phyloP scores from a whole-genome alignment of 1,140 invertebrate genomes.

The Drosophila persimilis region DNA sequence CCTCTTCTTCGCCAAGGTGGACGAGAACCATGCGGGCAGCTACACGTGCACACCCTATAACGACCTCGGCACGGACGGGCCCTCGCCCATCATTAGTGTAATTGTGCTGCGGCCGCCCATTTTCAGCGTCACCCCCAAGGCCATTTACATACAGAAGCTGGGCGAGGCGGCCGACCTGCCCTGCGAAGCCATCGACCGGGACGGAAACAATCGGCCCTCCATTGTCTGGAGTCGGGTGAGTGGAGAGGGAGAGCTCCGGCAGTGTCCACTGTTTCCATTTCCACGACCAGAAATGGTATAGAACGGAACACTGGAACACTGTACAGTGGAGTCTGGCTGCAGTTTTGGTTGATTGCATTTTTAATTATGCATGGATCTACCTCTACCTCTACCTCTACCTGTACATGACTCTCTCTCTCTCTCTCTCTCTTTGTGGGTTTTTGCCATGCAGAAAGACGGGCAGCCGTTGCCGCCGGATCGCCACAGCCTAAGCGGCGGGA shows the following conservation, averaged over 20 bases:
- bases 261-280: slow-evolving; percentile 14
- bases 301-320: background rate
- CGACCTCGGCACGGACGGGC: slow-evolving; percentile 91
- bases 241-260: slow-evolving; percentile 5
- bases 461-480: slow-evolving; percentile 88
- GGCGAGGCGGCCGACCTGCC: slow-evolving; percentile 92
- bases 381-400: slow-evolving; percentile 13
- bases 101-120: slow-evolving; percentile 93
- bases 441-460: slow-evolving; percentile 88
- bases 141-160: slow-evolving; percentile 91
- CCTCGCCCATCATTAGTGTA: slow-evolving; percentile 93
- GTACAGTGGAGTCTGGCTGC: slow-evolving; percentile 15
- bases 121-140: slow-evolving; percentile 90
- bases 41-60: slow-evolving; percentile 97
- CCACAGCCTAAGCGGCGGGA: slow-evolving; percentile 89
- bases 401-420: background rate
- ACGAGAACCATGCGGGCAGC: slow-evolving; percentile 89
- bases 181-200: slow-evolving; percentile 90
- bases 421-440: slow-evolving; percentile 22
- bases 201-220: slow-evolving; percentile 88
- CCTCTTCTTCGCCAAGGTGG: slow-evolving; percentile 91
- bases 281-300: slow-evolving; percentile 8
- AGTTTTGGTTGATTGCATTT: slow-evolving; percentile 70
- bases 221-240: slow-evolving; percentile 94
- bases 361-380: slow-evolving; percentile 58